A percentile compares a stretch with the other conserved stretches of the same genome.
phyloP scores from a whole-genome alignment of 2,113 vertebrate genomes.

The Agapornis roseicollis region DNA sequence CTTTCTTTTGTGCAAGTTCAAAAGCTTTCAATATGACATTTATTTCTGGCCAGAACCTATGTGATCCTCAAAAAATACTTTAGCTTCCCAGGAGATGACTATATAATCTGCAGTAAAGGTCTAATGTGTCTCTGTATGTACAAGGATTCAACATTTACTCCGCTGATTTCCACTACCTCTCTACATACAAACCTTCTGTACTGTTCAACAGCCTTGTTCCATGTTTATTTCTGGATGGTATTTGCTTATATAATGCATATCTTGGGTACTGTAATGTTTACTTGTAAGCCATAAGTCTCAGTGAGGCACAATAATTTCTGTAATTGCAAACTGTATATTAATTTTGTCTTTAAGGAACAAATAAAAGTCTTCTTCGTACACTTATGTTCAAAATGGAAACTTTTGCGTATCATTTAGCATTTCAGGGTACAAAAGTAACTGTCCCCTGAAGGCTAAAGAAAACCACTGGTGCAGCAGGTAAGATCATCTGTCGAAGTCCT shows the following conservation, averaged over 20 bases:
- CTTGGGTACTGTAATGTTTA: background rate
- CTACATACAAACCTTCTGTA: background rate
- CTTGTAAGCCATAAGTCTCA: background rate
- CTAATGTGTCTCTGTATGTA: background rate
- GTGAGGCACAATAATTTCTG: background rate
- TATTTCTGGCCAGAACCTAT: background rate
- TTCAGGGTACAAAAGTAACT: background rate
- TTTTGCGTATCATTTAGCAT: background rate
- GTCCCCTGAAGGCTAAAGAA: background rate
- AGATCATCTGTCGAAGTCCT: rapidly evolving
- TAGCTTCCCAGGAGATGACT: background rate
- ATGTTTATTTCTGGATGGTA: background rate
- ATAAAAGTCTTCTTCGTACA: background rate
- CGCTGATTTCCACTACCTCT: background rate
- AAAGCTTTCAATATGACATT: background rate
- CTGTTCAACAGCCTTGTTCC: background rate
- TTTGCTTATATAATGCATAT: background rate
- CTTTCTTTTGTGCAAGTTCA: background rate
- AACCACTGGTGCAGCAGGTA: background rate
- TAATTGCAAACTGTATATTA: background rate
- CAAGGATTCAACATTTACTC: background rate
- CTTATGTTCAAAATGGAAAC: background rate
- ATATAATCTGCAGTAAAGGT: background rate
- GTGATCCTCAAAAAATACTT: background rate
- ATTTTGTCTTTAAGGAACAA: background rate